Evolutionary conservation across 1,140 invertebrate species (phyloP).

Genomic region (Magallana ariakensis): DNA sequence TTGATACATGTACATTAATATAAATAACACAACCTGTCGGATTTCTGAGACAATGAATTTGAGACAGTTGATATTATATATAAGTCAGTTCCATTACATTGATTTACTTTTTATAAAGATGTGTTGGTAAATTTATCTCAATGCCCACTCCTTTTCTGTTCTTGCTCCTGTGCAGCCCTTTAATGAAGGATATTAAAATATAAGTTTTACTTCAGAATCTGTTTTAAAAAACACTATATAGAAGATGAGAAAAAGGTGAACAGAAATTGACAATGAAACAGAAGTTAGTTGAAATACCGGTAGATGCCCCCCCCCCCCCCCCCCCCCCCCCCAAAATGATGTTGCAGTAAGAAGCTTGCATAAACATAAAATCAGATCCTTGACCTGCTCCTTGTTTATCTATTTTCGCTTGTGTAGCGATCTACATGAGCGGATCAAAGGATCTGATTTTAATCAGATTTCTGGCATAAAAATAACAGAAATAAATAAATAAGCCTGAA

Average conservation of each 20-base stretch:
- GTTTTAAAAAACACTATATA: not conserved
- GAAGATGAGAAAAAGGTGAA: not conserved
- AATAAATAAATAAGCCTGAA: too few species aligned
- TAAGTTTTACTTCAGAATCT: not conserved
- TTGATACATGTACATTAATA: not conserved
- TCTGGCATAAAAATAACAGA: too few species aligned
- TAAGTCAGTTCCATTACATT: too few species aligned
- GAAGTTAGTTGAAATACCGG: not conserved
- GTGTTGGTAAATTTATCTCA: not conserved
- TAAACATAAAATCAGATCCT: too few species aligned
- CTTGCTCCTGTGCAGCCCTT: not conserved
- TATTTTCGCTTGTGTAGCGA: too few species aligned
- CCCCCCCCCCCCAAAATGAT: too few species aligned
- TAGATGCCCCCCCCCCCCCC: too few species aligned
- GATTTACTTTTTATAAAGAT: not conserved
- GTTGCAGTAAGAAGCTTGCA: too few species aligned
- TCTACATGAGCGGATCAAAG: too few species aligned
- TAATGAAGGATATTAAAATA: not conserved
- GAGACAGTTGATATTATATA: not conserved
- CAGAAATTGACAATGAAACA: not conserved
- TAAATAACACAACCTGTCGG: not conserved
- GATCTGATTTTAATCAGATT: too few species aligned
- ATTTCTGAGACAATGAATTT: slow-evolving; percentile 11
- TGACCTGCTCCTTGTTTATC: too few species aligned
- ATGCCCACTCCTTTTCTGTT: not conserved